Evolutionary conservation across 2,888 invertebrate species (phyloP).

Genomic region (Minunthozetes semirufus): DNA sequence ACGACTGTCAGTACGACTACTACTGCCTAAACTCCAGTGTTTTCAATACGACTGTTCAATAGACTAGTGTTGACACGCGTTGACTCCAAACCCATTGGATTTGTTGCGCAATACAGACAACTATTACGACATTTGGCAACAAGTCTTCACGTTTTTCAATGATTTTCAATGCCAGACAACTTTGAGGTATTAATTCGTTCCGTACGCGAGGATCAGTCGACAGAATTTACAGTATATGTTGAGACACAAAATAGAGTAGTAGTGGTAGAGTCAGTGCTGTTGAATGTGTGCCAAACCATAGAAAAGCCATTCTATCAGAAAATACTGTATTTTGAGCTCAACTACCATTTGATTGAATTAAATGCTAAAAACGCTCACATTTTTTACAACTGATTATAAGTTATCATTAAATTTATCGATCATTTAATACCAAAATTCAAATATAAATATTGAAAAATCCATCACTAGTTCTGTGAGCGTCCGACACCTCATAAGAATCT

Average conservation of each 20-base stretch:
- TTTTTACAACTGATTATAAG: background rate
- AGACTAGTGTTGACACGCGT: background rate
- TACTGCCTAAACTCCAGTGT: background rate
- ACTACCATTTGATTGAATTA: background rate
- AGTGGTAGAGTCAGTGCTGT: background rate
- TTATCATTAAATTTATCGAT: background rate
- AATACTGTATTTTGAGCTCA: background rate
- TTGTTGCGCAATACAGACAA: slow-evolving; percentile 6
- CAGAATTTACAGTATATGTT: background rate
- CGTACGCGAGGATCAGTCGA: background rate
- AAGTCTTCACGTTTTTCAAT: slow-evolving; percentile 7
- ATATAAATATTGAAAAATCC: background rate
- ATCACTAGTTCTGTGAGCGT: background rate
- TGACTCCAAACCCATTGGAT: background rate
- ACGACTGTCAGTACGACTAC: background rate
- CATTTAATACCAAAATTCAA: background rate
- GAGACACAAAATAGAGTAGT: background rate
- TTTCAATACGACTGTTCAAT: background rate
- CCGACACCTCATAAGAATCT: background rate
- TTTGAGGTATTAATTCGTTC: slow-evolving; percentile 22
- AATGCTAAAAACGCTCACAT: background rate
- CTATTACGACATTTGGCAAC: slow-evolving; percentile 29
- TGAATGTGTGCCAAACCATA: slow-evolving; percentile 24
- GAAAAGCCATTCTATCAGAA: too few species aligned
- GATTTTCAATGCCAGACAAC: slow-evolving; percentile 24